phyloP scores from a whole-genome alignment of 2,888 invertebrate genomes.

The Scrobipalpa costella region DNA sequence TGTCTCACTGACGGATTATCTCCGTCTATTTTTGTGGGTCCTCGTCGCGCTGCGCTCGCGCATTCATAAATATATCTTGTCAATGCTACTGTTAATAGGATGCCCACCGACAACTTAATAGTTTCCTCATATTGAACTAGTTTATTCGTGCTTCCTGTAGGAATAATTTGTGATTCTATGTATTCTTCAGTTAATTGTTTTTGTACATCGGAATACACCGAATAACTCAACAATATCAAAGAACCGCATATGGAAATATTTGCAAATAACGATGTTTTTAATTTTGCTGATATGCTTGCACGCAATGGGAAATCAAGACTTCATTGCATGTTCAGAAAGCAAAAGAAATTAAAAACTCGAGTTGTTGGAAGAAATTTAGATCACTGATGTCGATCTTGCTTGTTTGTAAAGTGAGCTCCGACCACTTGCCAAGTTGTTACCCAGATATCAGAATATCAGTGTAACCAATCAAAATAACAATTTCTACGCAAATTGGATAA shows the following conservation, averaged over 20 bases:
- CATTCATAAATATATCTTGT: slow-evolving; percentile 66
- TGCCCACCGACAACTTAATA: slow-evolving; percentile 72
- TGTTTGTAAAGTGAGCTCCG: slow-evolving; percentile 7
- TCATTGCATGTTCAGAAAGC: not conserved
- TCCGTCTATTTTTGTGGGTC: slow-evolving; percentile 53
- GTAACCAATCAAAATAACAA: slow-evolving; percentile 33
- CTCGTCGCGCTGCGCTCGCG: slow-evolving; percentile 39
- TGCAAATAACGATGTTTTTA: not conserved
- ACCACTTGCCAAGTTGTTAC: slow-evolving; percentile 16
- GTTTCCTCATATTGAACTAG: slow-evolving; percentile 59
- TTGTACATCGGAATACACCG: not conserved
- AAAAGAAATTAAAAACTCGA: slow-evolving; percentile 1
- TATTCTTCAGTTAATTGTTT: slow-evolving; percentile 17
- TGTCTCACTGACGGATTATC: slow-evolving; percentile 35
- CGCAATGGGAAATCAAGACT: not conserved
- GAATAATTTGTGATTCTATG: slow-evolving; percentile 31
- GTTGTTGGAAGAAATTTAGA: not conserved
- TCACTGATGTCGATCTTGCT: not conserved
- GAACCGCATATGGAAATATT: not conserved
- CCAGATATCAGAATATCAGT: slow-evolving; percentile 16
- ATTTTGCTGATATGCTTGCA: not conserved
- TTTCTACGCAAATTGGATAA: slow-evolving; percentile 49
- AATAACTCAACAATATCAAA: not conserved
- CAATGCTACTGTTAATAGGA: slow-evolving; percentile 63
- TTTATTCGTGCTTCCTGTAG: slow-evolving; percentile 35